These are phyloP conservation scores for Parelbella ahira DNA, from an alignment of 2,888 invertebrate species.

Conservation along the genomic window DNA sequence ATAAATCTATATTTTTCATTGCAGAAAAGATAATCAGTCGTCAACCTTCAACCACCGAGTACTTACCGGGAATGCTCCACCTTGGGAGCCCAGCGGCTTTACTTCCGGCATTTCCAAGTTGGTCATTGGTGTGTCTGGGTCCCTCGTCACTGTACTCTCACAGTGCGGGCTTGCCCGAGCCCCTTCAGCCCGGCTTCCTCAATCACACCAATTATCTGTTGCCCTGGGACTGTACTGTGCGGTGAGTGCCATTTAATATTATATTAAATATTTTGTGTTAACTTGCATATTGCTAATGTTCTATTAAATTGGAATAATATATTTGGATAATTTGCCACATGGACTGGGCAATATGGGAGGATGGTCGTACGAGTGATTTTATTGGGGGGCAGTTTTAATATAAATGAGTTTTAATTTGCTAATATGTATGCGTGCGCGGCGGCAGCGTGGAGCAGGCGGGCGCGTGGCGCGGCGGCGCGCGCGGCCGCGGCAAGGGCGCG, in stretches of 20 bases:
- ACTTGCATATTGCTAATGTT: too few species aligned
- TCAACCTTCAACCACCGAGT: slow-evolving; percentile 92
- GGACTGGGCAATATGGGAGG: too few species aligned
- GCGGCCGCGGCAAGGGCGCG: slow-evolving; percentile 58
- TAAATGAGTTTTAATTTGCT: too few species aligned
- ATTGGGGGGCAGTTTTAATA: too few species aligned
- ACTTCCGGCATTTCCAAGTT: slow-evolving; percentile 93
- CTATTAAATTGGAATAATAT: too few species aligned
- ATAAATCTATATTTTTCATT: slow-evolving; percentile 30
- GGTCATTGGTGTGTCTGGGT: slow-evolving; percentile 94
- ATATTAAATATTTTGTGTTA: too few species aligned
- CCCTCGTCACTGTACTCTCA: slow-evolving; percentile 95
- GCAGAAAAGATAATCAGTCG: slow-evolving; percentile 81
- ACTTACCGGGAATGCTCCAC: slow-evolving; percentile 95
- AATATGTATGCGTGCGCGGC: too few species aligned
- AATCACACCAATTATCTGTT: slow-evolving; percentile 93
- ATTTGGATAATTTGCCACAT: too few species aligned
- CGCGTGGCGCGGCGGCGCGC: slow-evolving; percentile 39
- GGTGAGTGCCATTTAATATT: too few species aligned
- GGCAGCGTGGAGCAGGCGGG: slow-evolving; percentile 36
- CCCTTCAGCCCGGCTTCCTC: slow-evolving; percentile 92
- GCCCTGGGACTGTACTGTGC: slow-evolving; percentile 90
- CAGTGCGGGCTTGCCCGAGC: slow-evolving; percentile 90
- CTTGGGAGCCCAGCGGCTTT: slow-evolving; percentile 86
- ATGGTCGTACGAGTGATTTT: too few species aligned